Percentiles rank a stretch among this genome's conserved stretches.
Evolutionary conservation across 2,888 invertebrate genomes (phyloP).

Genomic region (Crossocerus cetratus): DNA sequence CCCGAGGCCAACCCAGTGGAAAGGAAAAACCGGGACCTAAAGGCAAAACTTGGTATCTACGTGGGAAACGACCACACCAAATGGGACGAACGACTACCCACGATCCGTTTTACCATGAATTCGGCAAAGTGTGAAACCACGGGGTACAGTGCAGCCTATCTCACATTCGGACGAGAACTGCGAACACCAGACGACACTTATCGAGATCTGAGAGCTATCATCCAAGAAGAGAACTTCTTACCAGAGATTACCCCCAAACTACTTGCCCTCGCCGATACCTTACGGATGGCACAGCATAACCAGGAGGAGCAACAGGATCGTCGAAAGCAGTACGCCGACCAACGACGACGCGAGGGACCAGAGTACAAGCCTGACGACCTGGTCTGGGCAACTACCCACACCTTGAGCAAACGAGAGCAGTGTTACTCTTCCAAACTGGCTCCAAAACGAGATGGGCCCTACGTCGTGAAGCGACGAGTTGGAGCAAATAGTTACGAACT

Average conservation of each 20-base stretch:
- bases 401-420: background rate
- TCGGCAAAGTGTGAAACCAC: conserved; percentile 62
- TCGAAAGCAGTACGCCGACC: background rate
- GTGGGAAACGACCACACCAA: conserved; percentile 58
- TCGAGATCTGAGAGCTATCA: background rate
- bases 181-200: conserved; percentile 38
- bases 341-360: no score
- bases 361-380: background rate
- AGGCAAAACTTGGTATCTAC: conserved; percentile 61
- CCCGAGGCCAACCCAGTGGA: conserved; percentile 69
- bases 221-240: background rate
- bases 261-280: background rate
- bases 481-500: no score
- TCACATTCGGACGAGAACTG: conserved; percentile 69
- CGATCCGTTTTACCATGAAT: conserved; percentile 73
- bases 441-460: conserved; percentile 1
- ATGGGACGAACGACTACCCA: conserved; percentile 65
- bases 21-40: conserved; percentile 65
- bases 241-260: background rate
- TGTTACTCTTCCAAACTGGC: background rate
- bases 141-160: conserved; percentile 64
- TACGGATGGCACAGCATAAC: background rate
- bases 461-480: no score
- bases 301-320: no score
- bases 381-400: background rate